Conservation (phyloP, 2,888 invertebrate species). For the Hypselothyrea guttata region DNA sequence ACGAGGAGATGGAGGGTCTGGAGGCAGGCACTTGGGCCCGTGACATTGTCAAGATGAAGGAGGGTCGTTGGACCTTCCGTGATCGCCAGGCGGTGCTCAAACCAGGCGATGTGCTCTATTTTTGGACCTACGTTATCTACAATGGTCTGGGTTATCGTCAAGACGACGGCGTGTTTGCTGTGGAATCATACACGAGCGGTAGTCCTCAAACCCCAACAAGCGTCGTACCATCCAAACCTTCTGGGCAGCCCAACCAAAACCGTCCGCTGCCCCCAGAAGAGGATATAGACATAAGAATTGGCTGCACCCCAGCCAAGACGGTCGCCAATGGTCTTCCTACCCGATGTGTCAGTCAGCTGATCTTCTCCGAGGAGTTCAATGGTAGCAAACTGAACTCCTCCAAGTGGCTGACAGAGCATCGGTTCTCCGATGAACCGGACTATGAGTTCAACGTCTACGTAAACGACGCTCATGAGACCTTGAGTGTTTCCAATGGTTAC, state of each 20-base stretch:
- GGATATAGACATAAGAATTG: conserved; percentile 40
- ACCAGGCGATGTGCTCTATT: conserved; percentile 87
- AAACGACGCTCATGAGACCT: conserved; percentile 40
- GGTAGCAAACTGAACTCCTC: conserved; percentile 50
- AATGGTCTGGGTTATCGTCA: conserved; percentile 87
- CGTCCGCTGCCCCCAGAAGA: background rate
- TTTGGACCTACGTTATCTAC: conserved; percentile 90
- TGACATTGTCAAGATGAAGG: conserved; percentile 86
- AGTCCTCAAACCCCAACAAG: background rate
- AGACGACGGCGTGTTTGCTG: conserved; percentile 77
- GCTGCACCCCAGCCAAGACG: conserved; percentile 50
- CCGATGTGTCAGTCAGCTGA: conserved; percentile 68
- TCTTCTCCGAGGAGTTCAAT: conserved; percentile 79
- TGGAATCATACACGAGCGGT: conserved; percentile 52
- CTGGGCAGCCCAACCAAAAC: no score
- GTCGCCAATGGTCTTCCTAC: conserved; percentile 55
- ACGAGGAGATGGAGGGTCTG: conserved; percentile 87
- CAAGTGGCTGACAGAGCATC: conserved; percentile 76
- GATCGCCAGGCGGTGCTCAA: conserved; percentile 85
- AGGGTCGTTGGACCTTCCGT: conserved; percentile 87
- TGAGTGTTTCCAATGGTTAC: conserved; percentile 59
- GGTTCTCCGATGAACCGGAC: conserved; percentile 76
- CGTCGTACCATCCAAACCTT: no score
- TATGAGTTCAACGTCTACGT: conserved; percentile 72
- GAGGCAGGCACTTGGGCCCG: conserved; percentile 87